phyloP scores from a whole-genome alignment of 2,113 vertebrate genomes.

The Phrynosoma platyrhinos region DNA sequence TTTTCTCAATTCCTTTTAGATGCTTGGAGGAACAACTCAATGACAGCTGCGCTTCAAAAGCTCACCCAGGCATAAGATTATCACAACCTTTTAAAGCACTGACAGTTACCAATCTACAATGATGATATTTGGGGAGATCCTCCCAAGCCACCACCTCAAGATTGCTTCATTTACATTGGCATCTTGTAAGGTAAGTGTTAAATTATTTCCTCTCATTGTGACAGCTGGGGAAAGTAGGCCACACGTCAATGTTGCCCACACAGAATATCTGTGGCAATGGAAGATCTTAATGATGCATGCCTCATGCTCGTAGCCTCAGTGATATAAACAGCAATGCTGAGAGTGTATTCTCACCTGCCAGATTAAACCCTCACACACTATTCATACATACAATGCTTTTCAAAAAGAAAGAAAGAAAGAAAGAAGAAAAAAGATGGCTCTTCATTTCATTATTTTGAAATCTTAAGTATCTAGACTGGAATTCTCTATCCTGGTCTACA shows the following conservation, averaged over 20 bases:
- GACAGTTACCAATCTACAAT: conserved; percentile 43
- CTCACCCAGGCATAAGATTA: neutral
- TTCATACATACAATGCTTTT: neutral
- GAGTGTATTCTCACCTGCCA: neutral
- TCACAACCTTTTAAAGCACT: neutral
- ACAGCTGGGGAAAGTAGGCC: conserved; percentile 61
- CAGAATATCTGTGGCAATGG: conserved; percentile 50
- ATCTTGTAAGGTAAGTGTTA: conserved; percentile 16
- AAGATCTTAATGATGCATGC: conserved; percentile 17
- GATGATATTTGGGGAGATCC: neutral
- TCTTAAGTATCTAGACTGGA: neutral
- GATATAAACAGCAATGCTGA: neutral
- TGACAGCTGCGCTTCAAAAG: neutral
- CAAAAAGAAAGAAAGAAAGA: no score
- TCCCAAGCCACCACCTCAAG: neutral
- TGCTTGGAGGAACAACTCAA: neutral
- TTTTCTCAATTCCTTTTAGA: neutral
- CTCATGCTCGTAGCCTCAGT: neutral
- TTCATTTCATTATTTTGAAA: neutral
- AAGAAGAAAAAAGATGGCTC: no score
- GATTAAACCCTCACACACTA: neutral
- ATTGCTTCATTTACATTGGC: conserved; percentile 54
- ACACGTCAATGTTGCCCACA: conserved; percentile 46
- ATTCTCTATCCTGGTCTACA: no score
- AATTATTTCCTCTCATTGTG: conserved; percentile 34